These are phyloP conservation scores for Pediacus dermestoides DNA, from an alignment of 2,888 invertebrate species.

Conservation along the genomic window DNA sequence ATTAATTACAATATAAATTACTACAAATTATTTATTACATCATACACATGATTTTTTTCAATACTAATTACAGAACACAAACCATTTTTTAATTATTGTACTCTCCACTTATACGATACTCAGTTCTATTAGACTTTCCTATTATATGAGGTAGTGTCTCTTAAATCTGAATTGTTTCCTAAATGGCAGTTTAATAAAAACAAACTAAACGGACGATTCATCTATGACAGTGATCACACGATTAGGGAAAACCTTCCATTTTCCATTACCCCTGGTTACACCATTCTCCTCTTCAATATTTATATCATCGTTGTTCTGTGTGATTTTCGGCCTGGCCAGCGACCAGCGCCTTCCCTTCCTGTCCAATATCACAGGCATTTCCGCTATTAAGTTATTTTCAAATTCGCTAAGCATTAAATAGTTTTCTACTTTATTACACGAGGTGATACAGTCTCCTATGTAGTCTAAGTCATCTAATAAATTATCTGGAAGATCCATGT, in stretches of 20 bases:
- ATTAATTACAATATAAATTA: slow-evolving; percentile 8
- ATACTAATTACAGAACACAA: no score
- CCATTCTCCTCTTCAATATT: slow-evolving; percentile 51
- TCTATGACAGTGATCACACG: slow-evolving; percentile 76
- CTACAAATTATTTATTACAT: slow-evolving; percentile 7
- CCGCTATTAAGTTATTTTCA: slow-evolving; percentile 78
- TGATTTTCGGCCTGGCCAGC: slow-evolving; percentile 55
- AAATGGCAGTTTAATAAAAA: slow-evolving; percentile 9
- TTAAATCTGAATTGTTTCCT: no score
- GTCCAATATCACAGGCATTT: slow-evolving; percentile 71
- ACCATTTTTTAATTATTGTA: slow-evolving; percentile 5
- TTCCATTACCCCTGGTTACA: slow-evolving; percentile 41
- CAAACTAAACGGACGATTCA: slow-evolving; percentile 60
- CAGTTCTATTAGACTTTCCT: slow-evolving; percentile 1
- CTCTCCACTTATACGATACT: neutral
- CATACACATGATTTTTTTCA: no score
- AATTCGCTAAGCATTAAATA: slow-evolving; percentile 83
- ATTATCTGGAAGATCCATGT: slow-evolving; percentile 78
- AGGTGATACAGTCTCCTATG: slow-evolving; percentile 79
- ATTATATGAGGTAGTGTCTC: slow-evolving; percentile 5
- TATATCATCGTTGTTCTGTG: slow-evolving; percentile 50
- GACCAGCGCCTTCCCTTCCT: slow-evolving; percentile 71
- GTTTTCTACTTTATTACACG: slow-evolving; percentile 83
- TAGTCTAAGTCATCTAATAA: slow-evolving; percentile 74
- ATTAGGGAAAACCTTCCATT: slow-evolving; percentile 52